A percentile compares a stretch with the other conserved stretches of the same genome.
Evolutionary conservation across 2,113 vertebrate genomes (phyloP).

Genomic region (Aspiorhynchus laticeps): DNA sequence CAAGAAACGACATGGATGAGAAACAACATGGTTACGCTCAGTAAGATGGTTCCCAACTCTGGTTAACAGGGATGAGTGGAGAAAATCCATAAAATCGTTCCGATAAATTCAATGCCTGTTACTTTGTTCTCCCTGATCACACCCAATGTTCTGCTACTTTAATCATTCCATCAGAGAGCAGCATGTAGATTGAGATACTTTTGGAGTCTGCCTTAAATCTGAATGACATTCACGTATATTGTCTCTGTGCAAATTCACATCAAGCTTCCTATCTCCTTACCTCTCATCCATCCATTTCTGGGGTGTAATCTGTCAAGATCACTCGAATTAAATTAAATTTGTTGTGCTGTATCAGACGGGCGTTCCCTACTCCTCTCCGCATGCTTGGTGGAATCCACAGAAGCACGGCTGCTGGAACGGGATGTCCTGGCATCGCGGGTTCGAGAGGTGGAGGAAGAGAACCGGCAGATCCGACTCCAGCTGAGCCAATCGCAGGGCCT

Average conservation of each 20-base stretch:
- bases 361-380: constrained; percentile 72
- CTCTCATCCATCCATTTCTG: neutral
- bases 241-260: neutral
- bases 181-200: constrained; percentile 12
- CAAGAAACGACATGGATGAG: too few relatives aligned
- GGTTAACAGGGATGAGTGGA: neutral
- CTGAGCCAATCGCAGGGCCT: constrained; percentile 77
- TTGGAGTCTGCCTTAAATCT: constrained; percentile 1
- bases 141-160: constrained; percentile 1
- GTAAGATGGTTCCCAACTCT: neutral
- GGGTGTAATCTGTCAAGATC: constrained; percentile 21
- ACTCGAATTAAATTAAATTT: neutral
- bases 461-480: constrained; percentile 82
- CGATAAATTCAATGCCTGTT: constrained; percentile 21
- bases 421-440: constrained; percentile 80
- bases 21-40: neutral
- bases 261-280: neutral
- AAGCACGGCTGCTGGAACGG: constrained; percentile 72
- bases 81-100: constrained; percentile 8
- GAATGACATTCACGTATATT: neutral
- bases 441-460: constrained; percentile 86
- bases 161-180: neutral
- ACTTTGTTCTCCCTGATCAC: constrained; percentile 25
- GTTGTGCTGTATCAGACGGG: constrained; percentile 60
- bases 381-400: constrained; percentile 70